Conservation (phyloP, 2,888 invertebrate genomes). For the Piscicola geometra region DNA sequence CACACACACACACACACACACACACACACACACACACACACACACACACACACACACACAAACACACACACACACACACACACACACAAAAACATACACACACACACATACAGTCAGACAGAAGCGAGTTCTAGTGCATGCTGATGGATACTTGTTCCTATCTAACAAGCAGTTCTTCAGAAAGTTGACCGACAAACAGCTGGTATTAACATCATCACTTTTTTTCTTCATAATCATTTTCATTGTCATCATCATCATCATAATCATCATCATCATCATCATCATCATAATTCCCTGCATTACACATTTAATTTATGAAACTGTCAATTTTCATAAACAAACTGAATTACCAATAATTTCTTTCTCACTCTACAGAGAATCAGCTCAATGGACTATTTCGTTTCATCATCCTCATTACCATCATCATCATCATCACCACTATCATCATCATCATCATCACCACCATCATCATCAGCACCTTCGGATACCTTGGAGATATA, state of each 20-base stretch:
- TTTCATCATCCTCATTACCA: conserved; percentile 20
- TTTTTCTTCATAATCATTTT: not conserved
- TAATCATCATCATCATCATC: conserved; percentile 18
- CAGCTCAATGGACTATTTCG: conserved; percentile 3
- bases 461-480: not conserved
- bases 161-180: not conserved
- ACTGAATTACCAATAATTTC: not conserved
- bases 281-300: not conserved
- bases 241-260: not conserved
- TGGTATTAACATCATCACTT: not conserved
- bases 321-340: too few relatives aligned
- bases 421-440: conserved; percentile 18
- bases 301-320: too few relatives aligned
- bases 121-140: not conserved
- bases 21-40: conserved; percentile 21
- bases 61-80: conserved; percentile 10
- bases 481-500: not conserved
- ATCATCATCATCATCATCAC: conserved; percentile 24
- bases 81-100: conserved; percentile 19
- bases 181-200: not conserved
- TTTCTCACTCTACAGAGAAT: not conserved
- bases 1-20: conserved; percentile 13
- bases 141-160: not conserved
- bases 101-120: conserved; percentile 8
- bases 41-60: conserved; percentile 24